Base-by-base conservation (phyloP, 2,888 invertebrate genomes). In the Colostygia pectinataria region DNA sequence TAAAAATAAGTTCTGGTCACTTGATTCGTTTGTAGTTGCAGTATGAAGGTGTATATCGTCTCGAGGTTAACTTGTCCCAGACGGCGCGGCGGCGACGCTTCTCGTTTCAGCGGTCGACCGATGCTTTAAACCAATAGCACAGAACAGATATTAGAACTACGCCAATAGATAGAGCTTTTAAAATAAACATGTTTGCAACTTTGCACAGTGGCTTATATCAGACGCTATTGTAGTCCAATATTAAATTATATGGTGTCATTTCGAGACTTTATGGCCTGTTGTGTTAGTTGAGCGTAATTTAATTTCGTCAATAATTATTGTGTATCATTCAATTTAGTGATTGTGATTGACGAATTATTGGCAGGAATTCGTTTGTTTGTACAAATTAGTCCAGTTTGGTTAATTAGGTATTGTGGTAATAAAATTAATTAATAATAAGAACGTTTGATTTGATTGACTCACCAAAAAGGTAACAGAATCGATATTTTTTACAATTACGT, bases 61-160 rank as follows among this genome's bases (percentile, higher is more conserved):
- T 13, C 10, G 37, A 41, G 9, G 18, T 23, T 39, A 23, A 8
- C 32, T 32, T 6, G 37, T 23, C 13, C 25, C 14, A 43, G 45
- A 49, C 37, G 4, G 32, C 29, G 15, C 47, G 43, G 62, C 57
- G 57, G 52, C 38, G 53, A 52, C 55, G 55, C 59, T 64, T 68
- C 77, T 75, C 81, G 74, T 82, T 80, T 76, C 73, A 63, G 71
- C 60, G 78, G 77, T 69, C 55, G 54, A 71, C 74, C 77, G 75
- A 61, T 80, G 78, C 76, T 80, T 76, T 79, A 76, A 76, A 79
- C 77, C 79, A 75, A 81, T 80, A n/a, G n/a, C n/a, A n/a, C n/a
- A n/a, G n/a, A n/a, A n/a, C n/a, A n/a, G n/a, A n/a, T n/a, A n/a
- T n/a, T n/a, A n/a, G n/a, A n/a, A n/a, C n/a, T n/a, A n/a, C n/a